phyloP scores from a whole-genome alignment of 2,797 vertebrate genomes.

The Sebastes alutus region DNA sequence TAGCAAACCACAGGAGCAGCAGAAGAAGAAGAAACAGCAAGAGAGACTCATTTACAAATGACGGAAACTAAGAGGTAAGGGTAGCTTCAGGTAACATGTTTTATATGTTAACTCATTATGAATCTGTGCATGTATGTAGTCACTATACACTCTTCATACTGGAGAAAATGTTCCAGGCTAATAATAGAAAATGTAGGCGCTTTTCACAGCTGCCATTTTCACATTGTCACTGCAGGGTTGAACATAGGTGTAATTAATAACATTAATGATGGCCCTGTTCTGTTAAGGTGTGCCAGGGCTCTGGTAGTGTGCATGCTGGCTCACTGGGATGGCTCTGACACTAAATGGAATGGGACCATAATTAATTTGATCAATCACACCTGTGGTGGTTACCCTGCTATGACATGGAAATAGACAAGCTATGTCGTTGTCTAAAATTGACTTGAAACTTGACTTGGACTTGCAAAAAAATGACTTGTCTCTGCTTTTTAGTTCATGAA shows the following conservation, averaged over 20 bases:
- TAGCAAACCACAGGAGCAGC: conserved; percentile 11
- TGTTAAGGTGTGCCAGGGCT: neutral
- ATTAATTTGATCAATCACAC: neutral
- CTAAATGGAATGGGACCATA: neutral
- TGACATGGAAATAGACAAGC: too few relatives aligned
- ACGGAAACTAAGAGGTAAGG: conserved; percentile 59
- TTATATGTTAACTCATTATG: neutral
- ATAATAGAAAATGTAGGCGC: conserved; percentile 33
- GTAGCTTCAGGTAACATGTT: neutral
- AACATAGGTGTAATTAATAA: neutral
- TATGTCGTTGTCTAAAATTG: neutral
- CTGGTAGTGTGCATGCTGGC: neutral
- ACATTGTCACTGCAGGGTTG: neutral
- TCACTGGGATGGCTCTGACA: neutral
- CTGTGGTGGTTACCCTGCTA: too few relatives aligned
- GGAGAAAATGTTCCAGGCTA: conserved; percentile 15
- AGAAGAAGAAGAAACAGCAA: neutral
- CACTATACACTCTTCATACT: neutral
- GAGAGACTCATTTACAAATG: conserved; percentile 38
- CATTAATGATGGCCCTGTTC: neutral
- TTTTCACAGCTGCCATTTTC: neutral
- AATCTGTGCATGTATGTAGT: neutral
- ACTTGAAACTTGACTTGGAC: too few relatives aligned
- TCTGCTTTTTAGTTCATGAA: too few relatives aligned
- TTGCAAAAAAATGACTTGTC: too few relatives aligned